Conservation (phyloP, 2,888 invertebrate genomes). For the Steromphala cineraria region DNA sequence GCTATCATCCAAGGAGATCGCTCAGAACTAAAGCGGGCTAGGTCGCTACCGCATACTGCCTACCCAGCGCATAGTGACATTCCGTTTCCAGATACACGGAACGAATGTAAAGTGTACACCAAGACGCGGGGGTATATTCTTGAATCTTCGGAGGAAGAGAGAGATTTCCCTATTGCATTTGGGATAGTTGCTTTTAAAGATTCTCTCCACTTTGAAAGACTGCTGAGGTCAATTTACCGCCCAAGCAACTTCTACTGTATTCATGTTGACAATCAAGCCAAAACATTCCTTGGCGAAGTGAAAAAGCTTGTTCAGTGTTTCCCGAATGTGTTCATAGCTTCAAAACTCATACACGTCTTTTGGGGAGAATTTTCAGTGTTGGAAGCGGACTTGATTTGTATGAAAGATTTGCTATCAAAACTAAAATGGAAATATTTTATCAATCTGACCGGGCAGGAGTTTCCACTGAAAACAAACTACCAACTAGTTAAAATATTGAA, state of each 20-base stretch:
- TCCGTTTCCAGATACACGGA: no score
- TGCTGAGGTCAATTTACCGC: slow-evolving; percentile 9
- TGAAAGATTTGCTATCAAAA: background rate
- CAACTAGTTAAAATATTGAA: background rate
- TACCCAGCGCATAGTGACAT: no score
- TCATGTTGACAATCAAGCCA: background rate
- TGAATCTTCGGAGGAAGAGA: background rate
- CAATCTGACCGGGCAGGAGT: background rate
- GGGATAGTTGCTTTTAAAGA: background rate
- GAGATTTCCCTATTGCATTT: background rate
- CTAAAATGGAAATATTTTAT: background rate
- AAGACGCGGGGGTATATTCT: background rate
- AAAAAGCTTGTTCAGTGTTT: background rate
- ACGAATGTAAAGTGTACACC: no score
- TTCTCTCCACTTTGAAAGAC: background rate
- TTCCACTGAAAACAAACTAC: background rate
- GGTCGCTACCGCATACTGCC: background rate
- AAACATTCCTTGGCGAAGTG: background rate
- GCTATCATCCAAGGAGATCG: background rate
- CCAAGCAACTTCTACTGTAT: slow-evolving; percentile 15
- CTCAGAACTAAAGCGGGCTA: background rate
- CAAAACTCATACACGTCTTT: background rate
- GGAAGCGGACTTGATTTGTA: slow-evolving; percentile 16
- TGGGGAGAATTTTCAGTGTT: slow-evolving; percentile 20
- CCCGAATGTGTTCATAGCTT: background rate